Evolutionary conservation across 2,113 vertebrate genomes (phyloP).

Genomic region (Lipotes vexillifer): DNA sequence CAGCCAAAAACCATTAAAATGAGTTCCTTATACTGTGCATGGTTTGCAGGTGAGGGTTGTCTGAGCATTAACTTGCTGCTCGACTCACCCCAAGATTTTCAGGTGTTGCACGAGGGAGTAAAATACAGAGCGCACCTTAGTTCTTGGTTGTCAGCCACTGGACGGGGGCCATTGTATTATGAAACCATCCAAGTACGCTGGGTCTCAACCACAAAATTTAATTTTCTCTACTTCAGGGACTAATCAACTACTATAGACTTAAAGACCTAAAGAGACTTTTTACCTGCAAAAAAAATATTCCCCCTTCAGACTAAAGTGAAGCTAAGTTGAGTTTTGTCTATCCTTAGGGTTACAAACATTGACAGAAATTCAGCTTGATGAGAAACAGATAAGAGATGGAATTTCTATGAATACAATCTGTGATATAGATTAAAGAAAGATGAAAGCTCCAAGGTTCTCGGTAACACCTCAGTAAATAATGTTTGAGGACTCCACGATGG

Average conservation of each 20-base stretch:
- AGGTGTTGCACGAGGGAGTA: slow-evolving; percentile 90
- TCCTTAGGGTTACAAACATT: slow-evolving; percentile 82
- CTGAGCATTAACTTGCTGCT: slow-evolving; percentile 87
- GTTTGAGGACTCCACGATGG: slow-evolving; percentile 39
- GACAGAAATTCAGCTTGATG: slow-evolving; percentile 82
- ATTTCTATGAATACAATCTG: slow-evolving; percentile 76
- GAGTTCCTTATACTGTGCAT: slow-evolving; percentile 83
- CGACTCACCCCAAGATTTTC: slow-evolving; percentile 89
- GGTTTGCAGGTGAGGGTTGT: slow-evolving; percentile 87
- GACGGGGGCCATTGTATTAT: slow-evolving; percentile 93
- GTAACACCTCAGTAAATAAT: slow-evolving; percentile 57
- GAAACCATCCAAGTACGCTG: slow-evolving; percentile 92
- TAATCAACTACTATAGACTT: slow-evolving; percentile 83
- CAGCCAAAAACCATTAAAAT: slow-evolving; percentile 91
- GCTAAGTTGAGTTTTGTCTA: slow-evolving; percentile 86
- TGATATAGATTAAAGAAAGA: slow-evolving; percentile 81
- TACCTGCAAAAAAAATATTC: slow-evolving; percentile 73
- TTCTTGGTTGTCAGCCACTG: slow-evolving; percentile 90
- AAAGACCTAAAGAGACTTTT: slow-evolving; percentile 80
- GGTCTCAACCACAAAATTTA: slow-evolving; percentile 87
- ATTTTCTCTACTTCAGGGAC: slow-evolving; percentile 85
- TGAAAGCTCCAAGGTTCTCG: slow-evolving; percentile 72
- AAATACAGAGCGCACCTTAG: slow-evolving; percentile 87
- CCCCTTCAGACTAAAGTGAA: slow-evolving; percentile 74
- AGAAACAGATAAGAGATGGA: slow-evolving; percentile 80